These are phyloP conservation scores for Camelus dromedarius DNA, from an alignment of 2,113 vertebrate genomes.

Conservation along the genomic window DNA sequence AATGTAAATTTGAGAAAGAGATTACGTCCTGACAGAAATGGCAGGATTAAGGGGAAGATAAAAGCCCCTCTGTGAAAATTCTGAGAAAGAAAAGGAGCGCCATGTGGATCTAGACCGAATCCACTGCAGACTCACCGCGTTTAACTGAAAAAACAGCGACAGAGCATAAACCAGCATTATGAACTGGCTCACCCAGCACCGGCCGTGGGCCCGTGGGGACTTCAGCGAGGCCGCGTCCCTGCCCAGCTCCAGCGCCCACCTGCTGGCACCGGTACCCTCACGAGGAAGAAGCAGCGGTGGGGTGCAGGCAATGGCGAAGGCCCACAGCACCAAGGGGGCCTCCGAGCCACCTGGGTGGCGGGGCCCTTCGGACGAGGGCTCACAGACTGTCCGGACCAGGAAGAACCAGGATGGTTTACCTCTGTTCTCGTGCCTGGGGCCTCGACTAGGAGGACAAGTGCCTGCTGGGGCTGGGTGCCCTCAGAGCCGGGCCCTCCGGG, in stretches of 20 bases:
- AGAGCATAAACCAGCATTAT: slow-evolving; percentile 76
- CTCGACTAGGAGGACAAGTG: accelerated
- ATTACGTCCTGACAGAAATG: slow-evolving; percentile 98
- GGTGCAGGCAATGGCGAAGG: no score
- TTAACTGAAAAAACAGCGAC: slow-evolving; percentile 81
- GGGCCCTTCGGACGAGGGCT: not conserved
- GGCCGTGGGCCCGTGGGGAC: no score
- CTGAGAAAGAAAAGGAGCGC: slow-evolving; percentile 84
- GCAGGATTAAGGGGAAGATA: slow-evolving; percentile 96
- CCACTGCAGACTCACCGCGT: slow-evolving; percentile 80
- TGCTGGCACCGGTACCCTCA: no score
- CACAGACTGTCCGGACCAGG: accelerated
- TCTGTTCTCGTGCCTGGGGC: no score
- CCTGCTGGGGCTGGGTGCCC: no score
- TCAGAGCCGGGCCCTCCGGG: no score
- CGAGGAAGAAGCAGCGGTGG: no score
- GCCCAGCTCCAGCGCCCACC: no score
- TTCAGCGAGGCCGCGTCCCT: no score
- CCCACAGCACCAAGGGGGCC: no score
- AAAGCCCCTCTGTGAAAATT: slow-evolving; percentile 92
- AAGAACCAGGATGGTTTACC: accelerated
- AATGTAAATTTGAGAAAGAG: slow-evolving; percentile 99
- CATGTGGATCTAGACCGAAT: slow-evolving; percentile 84
- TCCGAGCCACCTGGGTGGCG: accelerated
- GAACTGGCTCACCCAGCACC: slow-evolving; percentile 38